These are phyloP conservation scores for Microchrysa polita DNA, from an alignment of 2,888 invertebrate genomes.

Conservation along the genomic window DNA sequence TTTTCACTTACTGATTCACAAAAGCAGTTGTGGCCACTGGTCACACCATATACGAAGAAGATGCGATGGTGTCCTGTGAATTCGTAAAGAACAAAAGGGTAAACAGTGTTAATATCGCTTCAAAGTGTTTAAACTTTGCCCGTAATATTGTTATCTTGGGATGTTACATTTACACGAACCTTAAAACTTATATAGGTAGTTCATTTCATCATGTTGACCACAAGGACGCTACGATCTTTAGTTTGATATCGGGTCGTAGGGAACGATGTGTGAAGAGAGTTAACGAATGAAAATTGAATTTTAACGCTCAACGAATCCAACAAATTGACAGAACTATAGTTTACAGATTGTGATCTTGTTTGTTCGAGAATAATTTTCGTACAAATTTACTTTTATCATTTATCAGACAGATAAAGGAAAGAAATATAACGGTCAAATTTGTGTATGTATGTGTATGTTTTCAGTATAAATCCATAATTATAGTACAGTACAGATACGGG, in stretches of 20 bases:
- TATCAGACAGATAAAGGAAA: no score
- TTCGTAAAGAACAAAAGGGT: slow-evolving; percentile 42
- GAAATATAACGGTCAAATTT: no score
- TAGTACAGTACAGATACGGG: no score
- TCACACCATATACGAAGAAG: slow-evolving; percentile 22
- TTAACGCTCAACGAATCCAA: neutral
- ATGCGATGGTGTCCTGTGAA: neutral
- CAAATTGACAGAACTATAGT: neutral
- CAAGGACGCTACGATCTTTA: neutral
- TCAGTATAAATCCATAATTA: no score
- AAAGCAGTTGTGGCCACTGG: neutral
- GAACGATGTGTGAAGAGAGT: neutral
- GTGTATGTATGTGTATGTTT: no score
- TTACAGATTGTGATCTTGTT: no score
- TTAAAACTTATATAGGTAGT: slow-evolving; percentile 4
- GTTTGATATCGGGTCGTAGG: neutral
- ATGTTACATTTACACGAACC: slow-evolving; percentile 32
- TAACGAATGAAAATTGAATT: slow-evolving; percentile 25
- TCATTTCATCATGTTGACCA: slow-evolving; percentile 21
- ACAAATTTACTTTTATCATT: no score
- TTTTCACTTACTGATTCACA: neutral
- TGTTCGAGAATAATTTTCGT: no score
- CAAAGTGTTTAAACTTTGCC: slow-evolving; percentile 51
- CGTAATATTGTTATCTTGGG: slow-evolving; percentile 45
- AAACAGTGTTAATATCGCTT: slow-evolving; percentile 49